Conservation (phyloP, 1,140 invertebrate species). For the Diprion similis region DNA sequence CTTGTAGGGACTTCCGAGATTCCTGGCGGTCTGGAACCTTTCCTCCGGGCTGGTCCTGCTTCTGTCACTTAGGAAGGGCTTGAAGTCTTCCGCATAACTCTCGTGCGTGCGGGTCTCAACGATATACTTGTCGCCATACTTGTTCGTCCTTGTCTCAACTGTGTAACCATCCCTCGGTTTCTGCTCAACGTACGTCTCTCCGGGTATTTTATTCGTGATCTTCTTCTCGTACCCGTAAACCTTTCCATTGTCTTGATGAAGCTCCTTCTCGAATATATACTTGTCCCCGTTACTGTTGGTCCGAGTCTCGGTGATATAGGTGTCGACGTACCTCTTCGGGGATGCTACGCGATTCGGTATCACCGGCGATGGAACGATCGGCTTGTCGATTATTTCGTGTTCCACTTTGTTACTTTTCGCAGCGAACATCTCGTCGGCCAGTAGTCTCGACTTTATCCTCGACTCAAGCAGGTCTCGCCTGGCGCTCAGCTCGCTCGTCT, state of each 20-base stretch:
- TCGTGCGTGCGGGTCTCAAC: constrained; percentile 61
- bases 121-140: constrained; percentile 63
- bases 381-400: constrained; percentile 58
- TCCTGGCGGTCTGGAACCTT: constrained; percentile 29
- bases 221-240: constrained; percentile 58
- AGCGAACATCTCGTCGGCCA: constrained; percentile 56
- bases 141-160: constrained; percentile 62
- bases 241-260: constrained; percentile 56
- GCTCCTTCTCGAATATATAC: constrained; percentile 56
- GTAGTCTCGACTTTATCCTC: constrained; percentile 67
- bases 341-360: constrained; percentile 50
- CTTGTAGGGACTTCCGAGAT: constrained; percentile 29
- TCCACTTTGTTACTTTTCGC: constrained; percentile 49
- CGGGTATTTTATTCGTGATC: constrained; percentile 52
- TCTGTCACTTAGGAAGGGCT: constrained; percentile 48
- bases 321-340: constrained; percentile 55
- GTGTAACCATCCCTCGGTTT: constrained; percentile 60
- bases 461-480: constrained; percentile 77
- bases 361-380: constrained; percentile 57
- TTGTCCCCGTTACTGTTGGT: constrained; percentile 58
- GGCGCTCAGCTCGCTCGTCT: constrained; percentile 70
- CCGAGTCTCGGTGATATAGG: constrained; percentile 56
- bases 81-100: constrained; percentile 45
- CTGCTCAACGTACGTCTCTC: constrained; percentile 36
- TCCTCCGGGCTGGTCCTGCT: constrained; percentile 46